Evolutionary conservation across 37 sponge, comb jelly and placozoan genomes (phyloP).

Genomic region (Chondrilla cf. caribensis): DNA sequence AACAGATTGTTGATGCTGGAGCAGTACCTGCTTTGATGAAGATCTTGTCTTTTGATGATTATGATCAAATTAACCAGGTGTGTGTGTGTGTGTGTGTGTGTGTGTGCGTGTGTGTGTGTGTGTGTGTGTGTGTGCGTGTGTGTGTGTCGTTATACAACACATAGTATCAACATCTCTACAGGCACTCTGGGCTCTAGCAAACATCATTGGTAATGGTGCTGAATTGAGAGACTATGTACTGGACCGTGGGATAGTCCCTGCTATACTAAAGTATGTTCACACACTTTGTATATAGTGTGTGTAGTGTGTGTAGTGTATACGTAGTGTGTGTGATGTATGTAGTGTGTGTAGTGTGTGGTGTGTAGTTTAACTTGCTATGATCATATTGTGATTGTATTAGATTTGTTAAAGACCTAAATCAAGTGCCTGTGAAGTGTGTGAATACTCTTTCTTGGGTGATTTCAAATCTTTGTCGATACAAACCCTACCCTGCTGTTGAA

Average conservation of each 20-base stretch:
- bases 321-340: too few species aligned
- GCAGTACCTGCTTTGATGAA: slow-evolving; percentile 54
- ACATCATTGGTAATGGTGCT: slow-evolving; percentile 61
- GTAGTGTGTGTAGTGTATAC: too few species aligned
- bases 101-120: slow-evolving; percentile 21
- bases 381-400: too few species aligned
- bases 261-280: not conserved
- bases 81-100: slow-evolving; percentile 19
- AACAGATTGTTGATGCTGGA: slow-evolving; percentile 61
- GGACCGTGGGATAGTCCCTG: slow-evolving; percentile 15
- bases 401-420: too few species aligned
- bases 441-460: slow-evolving; percentile 57
- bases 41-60: slow-evolving; percentile 32
- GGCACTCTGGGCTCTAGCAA: slow-evolving; percentile 67
- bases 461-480: slow-evolving; percentile 64
- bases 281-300: too few species aligned
- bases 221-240: slow-evolving; percentile 58
- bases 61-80: slow-evolving; percentile 56
- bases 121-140: slow-evolving; percentile 10
- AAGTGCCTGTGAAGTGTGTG: slow-evolving; percentile 25
- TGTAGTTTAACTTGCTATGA: too few species aligned
- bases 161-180: too few species aligned
- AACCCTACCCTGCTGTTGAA: slow-evolving; percentile 43
- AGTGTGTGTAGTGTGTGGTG: too few species aligned
- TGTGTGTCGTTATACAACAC: too few species aligned